Evolutionary conservation across 2,113 vertebrate species (phyloP), one percentile per base, ranked within the genome.

Genomic region (Conger conger): DNA sequence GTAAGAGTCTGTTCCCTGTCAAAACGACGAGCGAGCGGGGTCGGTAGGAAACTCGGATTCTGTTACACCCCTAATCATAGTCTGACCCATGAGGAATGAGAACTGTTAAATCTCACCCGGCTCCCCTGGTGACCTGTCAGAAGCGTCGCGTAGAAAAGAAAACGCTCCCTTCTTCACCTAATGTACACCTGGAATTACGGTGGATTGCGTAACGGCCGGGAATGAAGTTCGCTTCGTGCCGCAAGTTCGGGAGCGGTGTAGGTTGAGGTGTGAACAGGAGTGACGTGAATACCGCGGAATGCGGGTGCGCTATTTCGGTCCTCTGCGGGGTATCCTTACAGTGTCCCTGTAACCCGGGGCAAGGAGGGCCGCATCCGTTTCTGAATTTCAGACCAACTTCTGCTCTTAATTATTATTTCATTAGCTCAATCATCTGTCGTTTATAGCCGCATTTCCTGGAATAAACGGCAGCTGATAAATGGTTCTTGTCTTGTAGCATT

Each of bases 51-150:
- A 37, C 7, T 77, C 33, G 27, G 76, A 37, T 77, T 77, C 17
- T 36, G 35, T 78, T 78, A 78, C 76, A 37, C 35, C 76, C 76
- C 76, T 78, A 78, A 78, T 78, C 76, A 5, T 38, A 78, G 76
- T 37, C 76, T 78, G 76, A 78, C 76, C 35, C 20, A 38, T 7
- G 40, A 80, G 79, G 42, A 33, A 53, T 50, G 79, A 53, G 42
- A 16, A 80, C n/a, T 8, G 42, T 45, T 23, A 53, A 80, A 33
- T 53, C 7, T 17, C 45, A 80, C 2, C 79, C 3, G 20, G 4
- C 17, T 42, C 80, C 33, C 27, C 40, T 45, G 38, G n/a, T 15
- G 3, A 13, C 38, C 30, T 15, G 45, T 50, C 45, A 13, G 45
- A 57, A 33, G 4, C 42, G 80, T 57, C 30, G 23, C 33, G 23